Evolutionary conservation across 2,113 vertebrate species (phyloP).

Genomic region (Monarcha castaneiventris): DNA sequence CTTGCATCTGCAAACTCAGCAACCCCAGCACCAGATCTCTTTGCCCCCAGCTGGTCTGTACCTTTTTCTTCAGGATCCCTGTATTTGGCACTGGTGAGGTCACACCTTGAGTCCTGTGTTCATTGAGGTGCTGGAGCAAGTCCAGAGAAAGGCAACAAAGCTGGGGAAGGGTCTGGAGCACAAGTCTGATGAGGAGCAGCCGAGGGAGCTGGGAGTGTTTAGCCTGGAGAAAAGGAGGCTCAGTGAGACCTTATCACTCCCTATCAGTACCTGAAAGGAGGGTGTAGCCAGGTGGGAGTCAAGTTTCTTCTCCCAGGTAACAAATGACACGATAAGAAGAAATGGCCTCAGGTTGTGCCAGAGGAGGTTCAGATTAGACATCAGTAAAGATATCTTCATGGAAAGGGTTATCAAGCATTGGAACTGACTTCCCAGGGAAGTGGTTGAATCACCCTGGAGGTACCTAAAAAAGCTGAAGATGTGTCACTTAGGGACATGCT

Average conservation of each 20-base stretch:
- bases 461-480: background rate
- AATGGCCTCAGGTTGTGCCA: background rate
- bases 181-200: background rate
- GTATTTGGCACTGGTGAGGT: background rate
- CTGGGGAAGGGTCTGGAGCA: background rate
- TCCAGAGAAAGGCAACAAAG: background rate
- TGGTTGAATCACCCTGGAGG: background rate
- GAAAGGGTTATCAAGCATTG: background rate
- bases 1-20: background rate
- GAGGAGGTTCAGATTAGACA: background rate
- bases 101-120: rapidly evolving
- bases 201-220: background rate
- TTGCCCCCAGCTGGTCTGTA: background rate
- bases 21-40: background rate
- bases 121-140: background rate
- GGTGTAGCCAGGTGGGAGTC: background rate
- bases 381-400: background rate
- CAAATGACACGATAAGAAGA: background rate
- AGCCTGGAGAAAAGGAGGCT: background rate
- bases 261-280: background rate
- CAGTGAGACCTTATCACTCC: background rate
- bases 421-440: background rate
- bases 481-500: background rate
- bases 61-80: background rate
- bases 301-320: background rate